Evolutionary conservation across 2,888 invertebrate species (phyloP), one percentile per base, ranked within the genome.

Genomic region (Habroteleia sp.): DNA sequence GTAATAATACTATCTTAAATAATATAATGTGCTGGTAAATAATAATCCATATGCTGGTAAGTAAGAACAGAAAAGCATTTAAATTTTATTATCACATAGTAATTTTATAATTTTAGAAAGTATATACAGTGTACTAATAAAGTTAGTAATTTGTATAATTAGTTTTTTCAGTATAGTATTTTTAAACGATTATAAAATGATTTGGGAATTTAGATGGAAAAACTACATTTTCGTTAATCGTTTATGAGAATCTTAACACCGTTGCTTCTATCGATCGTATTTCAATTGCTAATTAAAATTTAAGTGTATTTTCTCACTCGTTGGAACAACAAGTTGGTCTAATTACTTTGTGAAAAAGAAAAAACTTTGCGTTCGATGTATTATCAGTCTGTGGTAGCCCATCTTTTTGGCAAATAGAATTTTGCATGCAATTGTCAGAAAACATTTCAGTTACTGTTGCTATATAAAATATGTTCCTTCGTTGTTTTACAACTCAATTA

Each of bases 261-360:
- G 52, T 41, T 2, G 25, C 35, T 42, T 25, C 10, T 37, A 65
- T 54, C 46, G 54, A 46, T 54, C 46, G 52, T 11, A 27, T 65
- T 62, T 35, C 29, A 44, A 37, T 37, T 44, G 54, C 46, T 65
- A 65, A 65, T 65, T 65, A 52, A 52, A 65, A 29, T 48, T 48
- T 46, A 66, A 66, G 46, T 48, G 31, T 37, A 23, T 11, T n/a
- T 52, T 54, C 37, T 27, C 37, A 29, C 54, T 42, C 16, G 29
- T 42, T 65, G n/a, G n/a, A n/a, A n/a, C n/a, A n/a, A n/a, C 20
- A 6, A 16, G 39, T 17, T 29, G 8, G 20, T 29, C 23, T 42
- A 52, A 52, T 52, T 42, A 35, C 23, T 42, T 33, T 29, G 14
- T 27, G 8, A n/a, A 23, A 60, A 46, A 10, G 16, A 62, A 29